These are phyloP conservation scores for Fabriciana adippe DNA, from an alignment of 2,888 invertebrate genomes.

Conservation along the genomic window DNA sequence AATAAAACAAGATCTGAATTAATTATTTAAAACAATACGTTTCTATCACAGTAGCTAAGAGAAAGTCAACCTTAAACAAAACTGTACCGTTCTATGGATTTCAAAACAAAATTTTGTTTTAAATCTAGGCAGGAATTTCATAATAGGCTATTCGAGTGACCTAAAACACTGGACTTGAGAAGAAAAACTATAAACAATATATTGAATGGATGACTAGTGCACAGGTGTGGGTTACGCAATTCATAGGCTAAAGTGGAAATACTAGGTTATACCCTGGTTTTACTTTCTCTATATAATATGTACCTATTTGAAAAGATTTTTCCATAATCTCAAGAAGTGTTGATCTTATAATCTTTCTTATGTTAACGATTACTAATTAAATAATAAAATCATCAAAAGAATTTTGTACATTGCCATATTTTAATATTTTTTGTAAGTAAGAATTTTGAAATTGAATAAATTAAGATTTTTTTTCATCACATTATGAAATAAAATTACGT, in stretches of 20 bases:
- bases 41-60: conserved; percentile 6
- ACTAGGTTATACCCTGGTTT: conserved; percentile 4
- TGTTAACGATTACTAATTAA: too few species aligned
- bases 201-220: conserved; percentile 42
- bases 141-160: conserved; percentile 31
- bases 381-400: too few species aligned
- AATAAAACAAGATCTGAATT: not conserved
- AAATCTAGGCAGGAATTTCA: conserved; percentile 30
- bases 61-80: not conserved
- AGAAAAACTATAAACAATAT: conserved; percentile 43
- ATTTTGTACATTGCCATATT: too few species aligned
- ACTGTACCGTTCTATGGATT: conserved; percentile 5
- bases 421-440: too few species aligned
- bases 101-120: conserved; percentile 33
- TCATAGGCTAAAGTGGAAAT: not conserved
- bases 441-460: too few species aligned
- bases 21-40: conserved; percentile 5
- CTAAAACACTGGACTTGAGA: conserved; percentile 35
- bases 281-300: not conserved
- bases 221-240: conserved; percentile 44
- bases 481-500: too few species aligned
- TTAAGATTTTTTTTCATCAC: too few species aligned
- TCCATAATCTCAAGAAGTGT: too few species aligned
- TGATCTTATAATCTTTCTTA: too few species aligned
- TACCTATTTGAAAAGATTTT: too few species aligned